Percentiles rank a stretch among this genome's conserved stretches.
Conservation (phyloP, 1,140 invertebrate species). For the Pachyrhynchus sulphureomaculatus region DNA sequence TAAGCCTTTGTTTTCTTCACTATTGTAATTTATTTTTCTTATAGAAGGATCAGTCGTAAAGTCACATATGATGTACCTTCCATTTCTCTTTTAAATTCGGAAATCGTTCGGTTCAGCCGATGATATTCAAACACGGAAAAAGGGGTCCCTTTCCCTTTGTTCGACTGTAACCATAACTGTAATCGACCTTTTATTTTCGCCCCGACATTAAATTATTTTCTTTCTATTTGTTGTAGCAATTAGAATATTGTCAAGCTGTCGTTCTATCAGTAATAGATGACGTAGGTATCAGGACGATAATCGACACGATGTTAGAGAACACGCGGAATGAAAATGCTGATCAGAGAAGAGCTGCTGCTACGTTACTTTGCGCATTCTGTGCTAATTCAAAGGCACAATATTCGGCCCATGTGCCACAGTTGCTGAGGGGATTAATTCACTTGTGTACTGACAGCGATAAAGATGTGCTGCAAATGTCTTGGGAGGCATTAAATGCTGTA, state of each 20-base stretch:
- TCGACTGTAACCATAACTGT: too few species aligned
- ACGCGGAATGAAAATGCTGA: slow-evolving; percentile 65
- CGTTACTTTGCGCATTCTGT: slow-evolving; percentile 88
- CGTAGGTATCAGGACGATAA: slow-evolving; percentile 80
- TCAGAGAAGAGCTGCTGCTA: slow-evolving; percentile 76
- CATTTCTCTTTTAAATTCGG: too few species aligned
- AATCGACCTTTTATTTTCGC: too few species aligned
- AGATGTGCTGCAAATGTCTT: slow-evolving; percentile 79
- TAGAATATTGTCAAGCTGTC: slow-evolving; percentile 93
- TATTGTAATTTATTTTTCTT: too few species aligned
- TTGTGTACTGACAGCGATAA: slow-evolving; percentile 81
- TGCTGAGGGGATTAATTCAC: slow-evolving; percentile 83
- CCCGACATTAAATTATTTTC: too few species aligned
- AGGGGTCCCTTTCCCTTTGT: too few species aligned
- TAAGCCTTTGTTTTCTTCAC: too few species aligned
- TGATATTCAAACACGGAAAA: too few species aligned
- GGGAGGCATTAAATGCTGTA: slow-evolving; percentile 88
- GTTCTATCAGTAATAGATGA: slow-evolving; percentile 88
- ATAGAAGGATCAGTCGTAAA: too few species aligned
- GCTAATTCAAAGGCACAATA: slow-evolving; percentile 85
- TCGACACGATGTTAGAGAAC: slow-evolving; percentile 87
- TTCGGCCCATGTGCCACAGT: slow-evolving; percentile 81
- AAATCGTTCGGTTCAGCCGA: too few species aligned
- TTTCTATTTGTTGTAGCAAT: slow-evolving; percentile 61
- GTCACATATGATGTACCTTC: too few species aligned